Evolutionary conservation across 2,888 invertebrate genomes (phyloP).

Genomic region (Coenonympha glycerion): DNA sequence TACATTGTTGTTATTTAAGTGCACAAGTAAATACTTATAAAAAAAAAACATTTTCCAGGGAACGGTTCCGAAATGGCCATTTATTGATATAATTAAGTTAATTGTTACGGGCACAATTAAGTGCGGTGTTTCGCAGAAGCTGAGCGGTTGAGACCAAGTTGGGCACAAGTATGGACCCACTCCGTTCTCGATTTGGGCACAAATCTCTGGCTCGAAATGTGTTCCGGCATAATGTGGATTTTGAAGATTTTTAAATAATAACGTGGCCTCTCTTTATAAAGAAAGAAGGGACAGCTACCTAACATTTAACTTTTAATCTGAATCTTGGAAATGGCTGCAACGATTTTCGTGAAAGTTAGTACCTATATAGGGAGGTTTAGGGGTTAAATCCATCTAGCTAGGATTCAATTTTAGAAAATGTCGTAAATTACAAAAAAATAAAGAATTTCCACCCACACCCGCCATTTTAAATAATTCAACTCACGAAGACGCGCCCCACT

Average conservation of each 20-base stretch:
- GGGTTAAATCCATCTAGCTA: no score
- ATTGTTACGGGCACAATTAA: constrained; percentile 25
- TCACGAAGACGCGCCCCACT: no score
- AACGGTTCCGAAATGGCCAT: constrained; percentile 24
- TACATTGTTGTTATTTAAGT: constrained; percentile 1
- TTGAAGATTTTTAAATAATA: constrained; percentile 6
- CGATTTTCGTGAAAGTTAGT: no score
- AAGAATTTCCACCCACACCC: no score
- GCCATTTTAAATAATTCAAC: no score
- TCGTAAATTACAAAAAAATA: no score
- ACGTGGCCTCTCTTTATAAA: no score
- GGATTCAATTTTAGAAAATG: no score
- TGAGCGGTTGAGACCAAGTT: constrained; percentile 20
- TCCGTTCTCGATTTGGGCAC: constrained; percentile 19
- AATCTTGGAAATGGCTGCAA: no score
- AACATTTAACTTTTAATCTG: no score
- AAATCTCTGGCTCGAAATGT: constrained; percentile 15
- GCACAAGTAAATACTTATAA: constrained; percentile 3
- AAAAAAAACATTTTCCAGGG: constrained; percentile 2
- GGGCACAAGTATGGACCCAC: constrained; percentile 12
- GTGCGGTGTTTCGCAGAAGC: constrained; percentile 28
- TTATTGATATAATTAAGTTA: constrained; percentile 32
- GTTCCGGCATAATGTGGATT: constrained; percentile 5
- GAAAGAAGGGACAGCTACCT: no score
- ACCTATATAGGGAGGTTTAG: no score